phyloP scores from a whole-genome alignment of 2,113 vertebrate genomes.

The Psephotus haematonotus region DNA sequence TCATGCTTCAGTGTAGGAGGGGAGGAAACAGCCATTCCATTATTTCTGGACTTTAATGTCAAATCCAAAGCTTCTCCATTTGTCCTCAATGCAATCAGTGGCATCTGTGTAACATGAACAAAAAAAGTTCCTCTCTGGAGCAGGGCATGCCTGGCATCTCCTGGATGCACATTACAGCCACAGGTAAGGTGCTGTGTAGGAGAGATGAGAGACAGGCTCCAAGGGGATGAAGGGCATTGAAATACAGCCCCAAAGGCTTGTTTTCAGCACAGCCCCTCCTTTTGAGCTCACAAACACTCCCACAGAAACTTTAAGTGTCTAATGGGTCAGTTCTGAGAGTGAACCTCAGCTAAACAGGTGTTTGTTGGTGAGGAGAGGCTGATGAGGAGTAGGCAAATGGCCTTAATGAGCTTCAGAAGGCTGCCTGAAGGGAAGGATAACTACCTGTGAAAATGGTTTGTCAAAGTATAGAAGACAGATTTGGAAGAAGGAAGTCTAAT shows the following conservation, averaged over 20 bases:
- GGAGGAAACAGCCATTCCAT: not conserved
- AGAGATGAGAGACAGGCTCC: not conserved
- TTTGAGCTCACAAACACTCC: not conserved
- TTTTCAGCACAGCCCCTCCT: not conserved
- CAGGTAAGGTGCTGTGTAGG: not conserved
- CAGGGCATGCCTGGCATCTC: not conserved
- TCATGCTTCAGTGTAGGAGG: not conserved
- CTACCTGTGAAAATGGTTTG: not conserved
- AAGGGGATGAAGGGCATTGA: not conserved
- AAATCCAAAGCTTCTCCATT: not conserved
- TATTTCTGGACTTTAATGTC: not conserved
- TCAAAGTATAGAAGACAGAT: not conserved
- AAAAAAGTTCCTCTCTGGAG: not conserved
- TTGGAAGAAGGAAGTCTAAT: not conserved
- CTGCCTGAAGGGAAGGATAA: not conserved
- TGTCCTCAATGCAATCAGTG: not conserved
- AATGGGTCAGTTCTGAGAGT: not conserved
- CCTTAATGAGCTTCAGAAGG: rapidly evolving
- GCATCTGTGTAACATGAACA: not conserved
- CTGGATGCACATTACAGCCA: not conserved
- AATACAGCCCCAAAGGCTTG: not conserved
- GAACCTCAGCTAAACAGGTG: not conserved
- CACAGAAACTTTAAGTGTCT: not conserved
- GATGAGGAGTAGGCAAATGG: not conserved
- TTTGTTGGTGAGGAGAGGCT: not conserved